Conservation (phyloP, 1,140 invertebrate genomes). For the Trichogramma pretiosum region DNA sequence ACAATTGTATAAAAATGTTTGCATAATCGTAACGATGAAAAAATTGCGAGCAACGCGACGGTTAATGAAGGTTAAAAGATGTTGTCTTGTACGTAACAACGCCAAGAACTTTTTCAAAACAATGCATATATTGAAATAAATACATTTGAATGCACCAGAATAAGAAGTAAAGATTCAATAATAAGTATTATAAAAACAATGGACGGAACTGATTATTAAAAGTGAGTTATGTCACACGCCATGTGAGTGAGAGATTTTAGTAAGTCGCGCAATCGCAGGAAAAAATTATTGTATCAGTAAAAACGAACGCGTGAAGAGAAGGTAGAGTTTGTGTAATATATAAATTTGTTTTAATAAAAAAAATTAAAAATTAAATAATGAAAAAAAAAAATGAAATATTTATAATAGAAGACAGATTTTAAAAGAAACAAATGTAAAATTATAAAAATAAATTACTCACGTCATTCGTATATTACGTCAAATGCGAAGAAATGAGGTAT, state of each 20-base stretch:
- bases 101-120: too few species aligned
- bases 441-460: too few species aligned
- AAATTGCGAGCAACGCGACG: too few species aligned
- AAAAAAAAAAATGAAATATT: neutral
- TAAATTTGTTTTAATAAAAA: conserved; percentile 34
- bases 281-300: conserved; percentile 24
- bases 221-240: conserved; percentile 2
- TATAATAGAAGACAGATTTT: conserved; percentile 2
- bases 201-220: conserved; percentile 9
- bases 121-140: too few species aligned
- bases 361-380: conserved; percentile 24
- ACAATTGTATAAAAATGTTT: too few species aligned
- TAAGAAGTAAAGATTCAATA: conserved; percentile 17
- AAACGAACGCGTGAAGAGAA: conserved; percentile 10
- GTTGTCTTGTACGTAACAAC: too few species aligned
- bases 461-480: too few species aligned
- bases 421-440: conserved; percentile 12
- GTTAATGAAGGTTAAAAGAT: too few species aligned
- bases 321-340: too few species aligned
- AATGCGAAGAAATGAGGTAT: conserved; percentile 21
- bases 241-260: conserved; percentile 22
- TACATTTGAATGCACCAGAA: too few species aligned
- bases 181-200: conserved; percentile 17
- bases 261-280: conserved; percentile 20
- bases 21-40: too few species aligned